Evolutionary conservation across 2,888 invertebrate species (phyloP), one percentile per base, ranked within the genome.

Genomic region (Lordiphosa fenestrarum): DNA sequence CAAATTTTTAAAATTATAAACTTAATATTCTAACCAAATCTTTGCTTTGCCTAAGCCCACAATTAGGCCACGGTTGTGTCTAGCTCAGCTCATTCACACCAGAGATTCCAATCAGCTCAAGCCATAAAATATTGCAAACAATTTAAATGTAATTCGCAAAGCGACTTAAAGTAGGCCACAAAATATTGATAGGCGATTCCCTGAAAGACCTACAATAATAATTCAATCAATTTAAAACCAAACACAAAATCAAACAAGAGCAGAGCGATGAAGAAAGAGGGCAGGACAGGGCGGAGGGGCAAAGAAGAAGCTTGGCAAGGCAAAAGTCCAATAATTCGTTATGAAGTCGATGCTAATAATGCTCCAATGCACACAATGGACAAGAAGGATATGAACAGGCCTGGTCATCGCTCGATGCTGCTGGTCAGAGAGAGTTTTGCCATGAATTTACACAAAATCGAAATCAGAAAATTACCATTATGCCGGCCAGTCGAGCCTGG

Each of bases 371-470:
- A 75, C 71, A 77, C 69, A 75, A 72, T 70, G 68, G 64, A 69
- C 69, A 59, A 50, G 60, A 55, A 60, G 56, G 53, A 56, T 39
- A 65, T 63, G 56, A 56, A 52, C 39, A 55, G 51, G 49, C 51
- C 33, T 44, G 48, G 37, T 30, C 48, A 48, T 13, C 36, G 44
- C 36, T 56, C 44, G 44, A 56, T 37, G 54, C 36, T 42, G 25
- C 41, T 33, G 40, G 56, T 37, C 37, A 44, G 44, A 58, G 63
- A 1, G 44, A 73, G 73, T 53, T 66, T 69, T 30, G 77, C 81
- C 77, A 77, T 80, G 81, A 80, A 78, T 78, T 78, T 80, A 78
- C 78, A 78, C 77, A 80, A 78, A 78, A 80, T 77, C 81, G 77
- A 78, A 78, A 78, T 77, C 78, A 75, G 80, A 80, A 78, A 78